phyloP scores from a whole-genome alignment of 2,113 vertebrate genomes.

The Rallus limicola region DNA sequence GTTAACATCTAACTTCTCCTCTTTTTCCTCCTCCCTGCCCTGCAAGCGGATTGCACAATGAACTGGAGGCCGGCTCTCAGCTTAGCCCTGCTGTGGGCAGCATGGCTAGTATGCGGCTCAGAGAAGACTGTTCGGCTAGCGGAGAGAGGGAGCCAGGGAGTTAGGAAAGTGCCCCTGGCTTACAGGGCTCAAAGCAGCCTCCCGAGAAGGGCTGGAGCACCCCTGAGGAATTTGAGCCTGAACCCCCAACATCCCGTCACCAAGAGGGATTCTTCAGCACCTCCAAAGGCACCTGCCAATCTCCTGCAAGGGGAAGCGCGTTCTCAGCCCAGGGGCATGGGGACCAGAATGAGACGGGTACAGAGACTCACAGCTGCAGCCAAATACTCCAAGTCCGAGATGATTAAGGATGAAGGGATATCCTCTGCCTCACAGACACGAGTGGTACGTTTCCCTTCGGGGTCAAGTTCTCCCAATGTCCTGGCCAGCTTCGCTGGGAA shows the following conservation, averaged over 20 bases:
- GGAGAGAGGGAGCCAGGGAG: constrained; percentile 30
- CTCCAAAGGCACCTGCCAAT: not conserved
- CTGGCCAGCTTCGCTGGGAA: constrained; percentile 94
- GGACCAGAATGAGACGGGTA: constrained; percentile 26
- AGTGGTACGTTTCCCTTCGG: constrained; percentile 79
- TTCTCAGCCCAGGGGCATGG: not conserved
- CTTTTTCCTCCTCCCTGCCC: not conserved
- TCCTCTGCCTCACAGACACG: constrained; percentile 74
- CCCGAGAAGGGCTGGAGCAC: constrained; percentile 45
- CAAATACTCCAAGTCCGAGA: constrained; percentile 47
- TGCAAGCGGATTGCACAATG: constrained; percentile 73
- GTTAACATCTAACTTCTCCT: not conserved
- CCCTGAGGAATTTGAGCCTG: not conserved
- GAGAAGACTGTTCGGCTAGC: constrained; percentile 29
- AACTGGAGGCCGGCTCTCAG: constrained; percentile 72
- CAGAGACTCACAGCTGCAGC: constrained; percentile 61
- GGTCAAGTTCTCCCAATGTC: constrained; percentile 88
- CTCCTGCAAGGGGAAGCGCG: constrained; percentile 62
- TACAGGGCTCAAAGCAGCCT: constrained; percentile 30
- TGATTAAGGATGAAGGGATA: constrained; percentile 83
- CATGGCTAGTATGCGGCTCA: constrained; percentile 78
- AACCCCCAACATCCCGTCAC: constrained; percentile 11
- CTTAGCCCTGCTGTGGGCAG: constrained; percentile 77
- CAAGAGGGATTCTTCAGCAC: constrained; percentile 59
- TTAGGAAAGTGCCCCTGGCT: constrained; percentile 34